Conservation (phyloP, 2,888 invertebrate genomes). For the Parnassius orleans region DNA sequence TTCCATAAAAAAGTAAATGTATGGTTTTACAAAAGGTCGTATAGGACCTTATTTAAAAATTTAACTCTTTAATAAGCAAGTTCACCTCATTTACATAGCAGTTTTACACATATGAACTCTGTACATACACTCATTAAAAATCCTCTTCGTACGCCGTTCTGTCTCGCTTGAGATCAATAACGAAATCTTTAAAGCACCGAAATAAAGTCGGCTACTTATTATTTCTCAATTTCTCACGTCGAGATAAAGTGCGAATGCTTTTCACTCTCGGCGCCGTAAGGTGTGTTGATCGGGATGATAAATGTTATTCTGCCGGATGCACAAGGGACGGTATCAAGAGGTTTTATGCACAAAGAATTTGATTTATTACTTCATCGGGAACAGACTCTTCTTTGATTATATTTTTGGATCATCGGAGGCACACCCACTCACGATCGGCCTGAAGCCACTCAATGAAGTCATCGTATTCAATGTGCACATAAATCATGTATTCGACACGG, state of each 20-base stretch:
- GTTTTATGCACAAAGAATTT: conserved; percentile 62
- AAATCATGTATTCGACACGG: conserved; percentile 54
- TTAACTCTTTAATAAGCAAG: conserved; percentile 18
- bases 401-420: conserved; percentile 64
- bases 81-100: conserved; percentile 15
- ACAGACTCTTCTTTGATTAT: conserved; percentile 48
- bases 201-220: conserved; percentile 33
- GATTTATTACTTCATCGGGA: conserved; percentile 74
- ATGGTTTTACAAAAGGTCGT: conserved; percentile 18
- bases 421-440: conserved; percentile 76
- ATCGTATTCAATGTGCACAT: conserved; percentile 65
- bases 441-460: conserved; percentile 70
- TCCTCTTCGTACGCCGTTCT: conserved; percentile 18
- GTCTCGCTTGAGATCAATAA: conserved; percentile 28
- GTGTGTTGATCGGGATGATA: conserved; percentile 55
- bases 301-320: conserved; percentile 47
- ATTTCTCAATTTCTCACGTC: conserved; percentile 37
- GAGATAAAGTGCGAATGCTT: conserved; percentile 37
- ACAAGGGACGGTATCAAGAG: conserved; percentile 61
- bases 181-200: conserved; percentile 30
- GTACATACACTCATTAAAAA: conserved; percentile 20
- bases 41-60: conserved; percentile 17
- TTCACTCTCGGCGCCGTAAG: conserved; percentile 31
- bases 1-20: conserved; percentile 18
- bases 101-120: conserved; percentile 9